Percentiles rank a stretch among this genome's conserved stretches.
Conservation (phyloP, 53 echinoderm and acorn worm genomes). For the Henricia sp. region DNA sequence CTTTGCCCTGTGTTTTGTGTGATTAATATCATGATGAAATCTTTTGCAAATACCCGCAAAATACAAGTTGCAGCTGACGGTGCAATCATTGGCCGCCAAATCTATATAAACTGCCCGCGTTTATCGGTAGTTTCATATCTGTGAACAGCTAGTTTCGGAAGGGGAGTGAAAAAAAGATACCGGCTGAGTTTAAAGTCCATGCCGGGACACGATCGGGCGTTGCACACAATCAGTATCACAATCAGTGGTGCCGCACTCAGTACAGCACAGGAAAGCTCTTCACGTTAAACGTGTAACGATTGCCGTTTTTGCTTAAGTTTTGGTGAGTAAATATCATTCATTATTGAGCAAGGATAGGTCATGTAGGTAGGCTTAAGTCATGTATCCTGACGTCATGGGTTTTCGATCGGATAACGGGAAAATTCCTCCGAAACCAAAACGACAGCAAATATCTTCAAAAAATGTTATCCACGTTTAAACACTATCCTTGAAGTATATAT, state of each 20-base stretch:
- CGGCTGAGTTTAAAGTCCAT: neutral
- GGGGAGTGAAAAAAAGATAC: constrained; percentile 24
- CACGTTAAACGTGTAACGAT: neutral
- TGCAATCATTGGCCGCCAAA: constrained; percentile 1
- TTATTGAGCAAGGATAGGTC: no score
- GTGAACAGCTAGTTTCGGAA: neutral
- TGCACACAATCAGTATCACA: no score
- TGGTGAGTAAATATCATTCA: no score
- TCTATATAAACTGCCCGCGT: constrained; percentile 6
- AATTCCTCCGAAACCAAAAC: no score
- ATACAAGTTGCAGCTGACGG: constrained; percentile 12
- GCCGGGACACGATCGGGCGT: neutral
- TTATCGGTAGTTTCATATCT: neutral
- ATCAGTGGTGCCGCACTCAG: no score
- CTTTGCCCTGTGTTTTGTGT: neutral
- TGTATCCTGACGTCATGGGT: no score
- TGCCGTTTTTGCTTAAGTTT: no score
- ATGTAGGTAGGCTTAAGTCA: no score
- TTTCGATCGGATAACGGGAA: no score
- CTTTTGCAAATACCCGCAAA: neutral
- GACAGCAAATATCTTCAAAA: no score
- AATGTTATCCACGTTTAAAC: no score
- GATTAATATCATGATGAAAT: constrained; percentile 54
- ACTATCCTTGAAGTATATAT: no score
- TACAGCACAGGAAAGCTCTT: neutral